Conservation (phyloP, 2,113 vertebrate genomes). For the Prolemur simus region DNA sequence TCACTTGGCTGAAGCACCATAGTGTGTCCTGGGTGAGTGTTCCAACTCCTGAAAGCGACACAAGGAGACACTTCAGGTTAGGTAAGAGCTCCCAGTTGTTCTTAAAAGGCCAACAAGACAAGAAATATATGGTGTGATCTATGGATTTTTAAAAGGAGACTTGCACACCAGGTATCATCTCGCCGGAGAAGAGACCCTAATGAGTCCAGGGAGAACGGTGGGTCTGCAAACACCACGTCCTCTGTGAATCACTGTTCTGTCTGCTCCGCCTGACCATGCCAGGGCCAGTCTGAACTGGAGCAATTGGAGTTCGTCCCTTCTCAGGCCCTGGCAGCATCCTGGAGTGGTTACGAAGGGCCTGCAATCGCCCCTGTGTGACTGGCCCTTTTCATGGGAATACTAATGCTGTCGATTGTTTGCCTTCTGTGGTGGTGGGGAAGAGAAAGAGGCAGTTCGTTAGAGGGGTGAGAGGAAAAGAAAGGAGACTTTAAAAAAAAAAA, state of each 20-base stretch:
- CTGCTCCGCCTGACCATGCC: constrained; percentile 56
- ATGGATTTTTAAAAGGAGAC: not conserved
- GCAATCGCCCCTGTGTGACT: constrained; percentile 78
- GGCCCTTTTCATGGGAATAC: constrained; percentile 78
- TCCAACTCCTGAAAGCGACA: constrained; percentile 80
- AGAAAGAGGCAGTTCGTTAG: constrained; percentile 22
- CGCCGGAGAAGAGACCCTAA: not conserved
- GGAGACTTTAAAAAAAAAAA: not conserved
- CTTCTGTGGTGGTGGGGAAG: not conserved
- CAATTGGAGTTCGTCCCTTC: constrained; percentile 73
- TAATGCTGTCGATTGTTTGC: constrained; percentile 68
- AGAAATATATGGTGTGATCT: rapidly evolving
- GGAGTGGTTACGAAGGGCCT: constrained; percentile 73
- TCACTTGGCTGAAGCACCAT: constrained; percentile 86
- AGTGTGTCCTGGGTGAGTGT: constrained; percentile 83
- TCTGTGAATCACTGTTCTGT: constrained; percentile 73
- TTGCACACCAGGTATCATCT: constrained; percentile 83
- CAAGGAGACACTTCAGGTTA: constrained; percentile 42
- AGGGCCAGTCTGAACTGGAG: constrained; percentile 67
- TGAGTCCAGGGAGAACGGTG: not conserved
- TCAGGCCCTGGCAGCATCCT: constrained; percentile 75
- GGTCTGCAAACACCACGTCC: not conserved
- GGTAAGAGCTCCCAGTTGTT: not conserved
- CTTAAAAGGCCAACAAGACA: not conserved
- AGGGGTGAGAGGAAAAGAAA: constrained; percentile 46